Evolutionary conservation across 2,797 vertebrate genomes (phyloP).

Genomic region (Yasuhikotakia modesta): DNA sequence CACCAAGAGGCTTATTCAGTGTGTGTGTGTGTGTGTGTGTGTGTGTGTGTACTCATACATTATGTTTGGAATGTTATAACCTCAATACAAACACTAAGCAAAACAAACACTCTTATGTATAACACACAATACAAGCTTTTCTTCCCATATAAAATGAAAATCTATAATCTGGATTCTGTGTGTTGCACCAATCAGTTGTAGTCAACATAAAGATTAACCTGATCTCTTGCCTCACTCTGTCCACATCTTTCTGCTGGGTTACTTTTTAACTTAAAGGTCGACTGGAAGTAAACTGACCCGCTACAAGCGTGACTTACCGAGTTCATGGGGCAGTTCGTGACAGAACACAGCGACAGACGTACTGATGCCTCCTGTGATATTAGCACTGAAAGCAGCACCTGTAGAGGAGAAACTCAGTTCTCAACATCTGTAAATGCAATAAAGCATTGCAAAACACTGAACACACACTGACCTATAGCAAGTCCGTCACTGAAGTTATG

Average conservation of each 20-base stretch:
- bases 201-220: neutral
- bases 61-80: no score
- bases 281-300: neutral
- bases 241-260: neutral
- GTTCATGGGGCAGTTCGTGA: conserved; percentile 96
- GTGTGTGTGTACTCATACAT: no score
- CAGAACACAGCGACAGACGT: conserved; percentile 98
- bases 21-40: no score
- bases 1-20: neutral
- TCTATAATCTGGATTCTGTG: no score
- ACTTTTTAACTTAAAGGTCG: neutral
- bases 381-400: conserved; percentile 97
- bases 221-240: neutral
- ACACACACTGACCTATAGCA: conserved; percentile 86
- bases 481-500: conserved; percentile 99
- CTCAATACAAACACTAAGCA: no score
- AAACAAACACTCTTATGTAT: no score
- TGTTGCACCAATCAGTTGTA: neutral
- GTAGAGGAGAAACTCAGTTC: conserved; percentile 12
- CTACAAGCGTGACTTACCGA: conserved; percentile 79
- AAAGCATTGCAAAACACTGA: neutral
- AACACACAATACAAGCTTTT: no score
- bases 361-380: conserved; percentile 94
- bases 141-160: no score
- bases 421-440: neutral